A percentile compares a stretch with the other conserved stretches of the same genome.
Evolutionary conservation across 2,113 vertebrate species (phyloP).

Genomic region (Poicephalus meyeri): DNA sequence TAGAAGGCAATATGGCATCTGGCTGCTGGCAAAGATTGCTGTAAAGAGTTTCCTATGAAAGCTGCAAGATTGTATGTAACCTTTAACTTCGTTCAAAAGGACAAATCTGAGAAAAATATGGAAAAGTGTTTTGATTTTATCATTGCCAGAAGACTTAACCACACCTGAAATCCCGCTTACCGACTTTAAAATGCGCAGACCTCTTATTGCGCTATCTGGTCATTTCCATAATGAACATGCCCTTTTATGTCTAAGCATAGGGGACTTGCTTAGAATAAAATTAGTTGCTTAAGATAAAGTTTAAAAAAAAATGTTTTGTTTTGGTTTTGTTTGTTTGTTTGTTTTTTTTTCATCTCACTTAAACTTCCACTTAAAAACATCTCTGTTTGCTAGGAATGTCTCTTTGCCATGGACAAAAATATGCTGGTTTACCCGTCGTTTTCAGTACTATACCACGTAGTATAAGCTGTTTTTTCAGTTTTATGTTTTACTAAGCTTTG

Average conservation of each 20-base stretch:
- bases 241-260: neutral
- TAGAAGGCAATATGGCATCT: neutral
- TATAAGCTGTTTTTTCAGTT: neutral
- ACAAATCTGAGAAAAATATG: neutral
- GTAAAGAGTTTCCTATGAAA: neutral
- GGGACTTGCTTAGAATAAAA: neutral
- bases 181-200: neutral
- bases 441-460: neutral
- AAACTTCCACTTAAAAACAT: neutral
- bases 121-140: neutral
- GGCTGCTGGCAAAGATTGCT: neutral
- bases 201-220: neutral
- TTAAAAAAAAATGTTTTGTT: neutral
- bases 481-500: neutral
- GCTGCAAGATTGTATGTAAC: neutral
- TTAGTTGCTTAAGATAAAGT: neutral
- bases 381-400: neutral
- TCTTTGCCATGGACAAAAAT: neutral
- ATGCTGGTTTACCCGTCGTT: fast-evolving
- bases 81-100: neutral
- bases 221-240: neutral
- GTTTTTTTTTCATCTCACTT: neutral
- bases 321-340: neutral
- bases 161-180: neutral
- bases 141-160: neutral